phyloP scores from a whole-genome alignment of 2,888 invertebrate genomes.

The Operophtera brumata region DNA sequence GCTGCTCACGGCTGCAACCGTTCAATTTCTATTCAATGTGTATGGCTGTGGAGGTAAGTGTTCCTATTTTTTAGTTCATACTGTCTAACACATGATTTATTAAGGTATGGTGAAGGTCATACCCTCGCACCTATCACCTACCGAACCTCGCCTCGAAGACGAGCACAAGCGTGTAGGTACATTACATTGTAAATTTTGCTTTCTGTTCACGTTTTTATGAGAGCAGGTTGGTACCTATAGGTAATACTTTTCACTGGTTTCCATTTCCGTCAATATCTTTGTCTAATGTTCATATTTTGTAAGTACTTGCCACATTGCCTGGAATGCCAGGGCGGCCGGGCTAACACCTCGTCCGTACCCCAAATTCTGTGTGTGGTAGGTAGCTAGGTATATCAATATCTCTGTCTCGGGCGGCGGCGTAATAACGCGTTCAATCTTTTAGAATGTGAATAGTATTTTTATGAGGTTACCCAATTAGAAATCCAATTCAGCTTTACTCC shows the following conservation, averaged over 20 bases:
- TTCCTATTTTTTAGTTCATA: slow-evolving; percentile 15
- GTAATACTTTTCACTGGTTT: background rate
- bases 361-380: no score
- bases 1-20: slow-evolving; percentile 82
- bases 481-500: no score
- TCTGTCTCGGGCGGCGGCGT: no score
- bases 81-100: slow-evolving; percentile 4
- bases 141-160: slow-evolving; percentile 48
- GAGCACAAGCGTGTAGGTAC: slow-evolving; percentile 41
- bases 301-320: no score
- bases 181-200: background rate
- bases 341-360: no score
- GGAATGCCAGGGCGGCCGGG: no score
- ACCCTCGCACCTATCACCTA: slow-evolving; percentile 52
- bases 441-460: no score
- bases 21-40: slow-evolving; percentile 86
- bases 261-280: background rate
- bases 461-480: no score
- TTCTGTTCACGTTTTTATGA: no score
- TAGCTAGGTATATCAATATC: no score
- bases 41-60: slow-evolving; percentile 92
- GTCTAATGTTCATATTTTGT: background rate
- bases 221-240: background rate
- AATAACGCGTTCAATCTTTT: no score
- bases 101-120: slow-evolving; percentile 55